These are phyloP conservation scores for Heliocidaris tuberculata DNA, from an alignment of 35 echinoderm and acorn worm genomes.

Conservation along the genomic window DNA sequence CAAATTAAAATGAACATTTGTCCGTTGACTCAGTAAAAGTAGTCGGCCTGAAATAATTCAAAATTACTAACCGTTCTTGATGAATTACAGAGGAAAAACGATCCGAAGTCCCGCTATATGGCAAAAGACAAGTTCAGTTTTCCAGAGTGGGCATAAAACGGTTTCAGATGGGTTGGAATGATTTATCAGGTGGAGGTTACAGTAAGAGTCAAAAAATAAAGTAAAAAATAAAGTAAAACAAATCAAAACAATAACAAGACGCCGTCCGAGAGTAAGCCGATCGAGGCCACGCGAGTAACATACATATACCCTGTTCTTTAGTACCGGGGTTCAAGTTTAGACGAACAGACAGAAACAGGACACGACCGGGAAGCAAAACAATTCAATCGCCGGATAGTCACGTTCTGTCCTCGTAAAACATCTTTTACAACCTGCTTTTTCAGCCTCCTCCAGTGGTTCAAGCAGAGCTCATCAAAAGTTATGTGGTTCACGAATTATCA, in stretches of 20 bases:
- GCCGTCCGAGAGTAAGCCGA: neutral
- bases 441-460: neutral
- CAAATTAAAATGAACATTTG: no score
- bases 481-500: neutral
- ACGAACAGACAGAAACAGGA: neutral
- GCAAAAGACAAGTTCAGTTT: neutral
- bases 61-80: no score
- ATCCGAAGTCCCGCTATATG: no score
- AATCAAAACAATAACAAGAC: neutral
- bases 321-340: neutral
- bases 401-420: neutral
- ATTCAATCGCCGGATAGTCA: constrained; percentile 1
- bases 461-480: neutral
- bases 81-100: no score
- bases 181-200: neutral
- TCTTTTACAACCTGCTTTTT: neutral
- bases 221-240: neutral
- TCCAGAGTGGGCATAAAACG: neutral
- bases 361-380: neutral
- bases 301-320: neutral
- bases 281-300: neutral
- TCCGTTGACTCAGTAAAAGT: no score
- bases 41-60: no score
- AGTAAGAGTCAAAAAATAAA: neutral
- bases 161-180: neutral